These are phyloP conservation scores for Dryas iulia DNA, from an alignment of 1,140 invertebrate species.

Conservation along the genomic window DNA sequence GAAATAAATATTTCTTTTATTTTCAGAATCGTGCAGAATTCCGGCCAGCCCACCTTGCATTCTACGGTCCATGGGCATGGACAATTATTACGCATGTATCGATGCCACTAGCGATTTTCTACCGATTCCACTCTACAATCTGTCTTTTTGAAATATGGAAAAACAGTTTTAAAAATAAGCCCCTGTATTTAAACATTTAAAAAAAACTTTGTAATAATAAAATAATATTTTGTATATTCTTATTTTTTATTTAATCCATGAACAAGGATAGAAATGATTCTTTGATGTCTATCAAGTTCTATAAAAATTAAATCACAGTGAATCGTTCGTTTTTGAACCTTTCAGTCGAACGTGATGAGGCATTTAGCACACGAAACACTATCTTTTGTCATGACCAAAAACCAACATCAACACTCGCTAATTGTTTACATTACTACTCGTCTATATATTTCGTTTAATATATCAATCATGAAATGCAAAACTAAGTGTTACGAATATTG, in stretches of 20 bases:
- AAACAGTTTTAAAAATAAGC: conserved; percentile 89
- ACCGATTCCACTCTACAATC: conserved; percentile 95
- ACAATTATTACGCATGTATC: conserved; percentile 93
- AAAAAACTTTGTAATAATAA: background rate
- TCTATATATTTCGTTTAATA: conserved; percentile 35
- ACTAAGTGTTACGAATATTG: background rate
- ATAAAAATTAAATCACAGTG: background rate
- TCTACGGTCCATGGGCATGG: conserved; percentile 93
- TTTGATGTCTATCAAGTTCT: background rate
- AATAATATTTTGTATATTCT: background rate
- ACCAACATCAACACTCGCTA: conserved; percentile 46
- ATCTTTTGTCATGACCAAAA: conserved; percentile 49
- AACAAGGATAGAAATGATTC: background rate
- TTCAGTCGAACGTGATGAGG: conserved; percentile 42
- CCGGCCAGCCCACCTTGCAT: conserved; percentile 88
- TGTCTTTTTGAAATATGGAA: conserved; percentile 99
- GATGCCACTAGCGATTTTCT: conserved; percentile 93
- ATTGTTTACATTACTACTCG: conserved; percentile 47
- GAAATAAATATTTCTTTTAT: too few species aligned
- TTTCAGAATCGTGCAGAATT: conserved; percentile 86
- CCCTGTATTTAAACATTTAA: conserved; percentile 59
- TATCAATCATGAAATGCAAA: conserved; percentile 17
- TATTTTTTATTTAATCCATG: background rate
- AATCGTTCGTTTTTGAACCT: conserved; percentile 29
- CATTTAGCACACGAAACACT: conserved; percentile 47